Evolutionary conservation across 2,888 invertebrate genomes (phyloP).

Genomic region (Diarsia mendica): DNA sequence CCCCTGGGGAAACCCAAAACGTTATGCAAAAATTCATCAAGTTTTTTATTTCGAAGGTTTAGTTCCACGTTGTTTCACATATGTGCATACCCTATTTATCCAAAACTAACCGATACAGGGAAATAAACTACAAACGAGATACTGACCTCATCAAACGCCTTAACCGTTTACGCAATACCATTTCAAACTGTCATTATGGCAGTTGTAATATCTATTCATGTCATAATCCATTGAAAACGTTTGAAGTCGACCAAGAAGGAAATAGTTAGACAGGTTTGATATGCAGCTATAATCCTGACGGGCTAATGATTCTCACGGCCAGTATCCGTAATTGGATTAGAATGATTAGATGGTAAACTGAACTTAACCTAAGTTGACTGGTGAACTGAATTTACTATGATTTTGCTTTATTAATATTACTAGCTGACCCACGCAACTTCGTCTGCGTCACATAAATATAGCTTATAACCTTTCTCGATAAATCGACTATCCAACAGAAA

Average conservation of each 20-base stretch:
- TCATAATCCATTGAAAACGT: slow-evolving; percentile 57
- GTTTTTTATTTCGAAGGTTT: background rate
- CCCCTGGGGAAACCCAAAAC: background rate
- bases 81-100: background rate
- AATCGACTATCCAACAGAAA: too few species aligned
- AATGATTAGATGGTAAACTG: slow-evolving; percentile 54
- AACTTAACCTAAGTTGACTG: slow-evolving; percentile 46
- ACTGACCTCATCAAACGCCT: slow-evolving; percentile 28
- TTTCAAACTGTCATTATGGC: slow-evolving; percentile 56
- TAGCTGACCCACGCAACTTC: too few species aligned
- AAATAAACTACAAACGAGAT: slow-evolving; percentile 3
- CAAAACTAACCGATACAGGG: background rate
- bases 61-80: background rate
- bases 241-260: slow-evolving; percentile 55
- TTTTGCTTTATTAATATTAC: slow-evolving; percentile 26
- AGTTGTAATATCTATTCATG: slow-evolving; percentile 52
- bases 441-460: too few species aligned
- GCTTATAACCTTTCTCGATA: too few species aligned
- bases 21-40: background rate
- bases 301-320: slow-evolving; percentile 59
- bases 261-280: slow-evolving; percentile 61
- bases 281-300: slow-evolving; percentile 52
- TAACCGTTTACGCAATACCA: slow-evolving; percentile 54
- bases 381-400: slow-evolving; percentile 43
- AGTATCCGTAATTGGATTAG: slow-evolving; percentile 57